Base-by-base conservation (phyloP, 2,888 invertebrate genomes). In the Rhingia rostrata region DNA sequence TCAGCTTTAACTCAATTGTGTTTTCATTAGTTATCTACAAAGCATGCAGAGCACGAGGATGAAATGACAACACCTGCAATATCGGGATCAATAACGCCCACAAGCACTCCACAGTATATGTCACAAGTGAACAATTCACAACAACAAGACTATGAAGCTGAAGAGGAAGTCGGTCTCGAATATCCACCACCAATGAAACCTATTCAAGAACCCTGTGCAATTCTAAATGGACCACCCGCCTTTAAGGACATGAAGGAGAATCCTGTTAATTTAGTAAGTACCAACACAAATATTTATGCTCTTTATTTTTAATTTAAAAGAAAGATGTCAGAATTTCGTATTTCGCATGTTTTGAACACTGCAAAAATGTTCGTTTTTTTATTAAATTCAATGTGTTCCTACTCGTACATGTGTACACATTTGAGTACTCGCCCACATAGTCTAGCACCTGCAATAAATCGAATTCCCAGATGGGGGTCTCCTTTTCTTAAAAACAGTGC, bases 121-220 rank as follows among this genome's bases (percentile, higher is more conserved):
- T 93, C 49, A 92, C 93, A 69, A 93, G 93, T 61, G 93, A 87
- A 87, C 70, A 87, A 86, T 81, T 86, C 87, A 93, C 72, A 88
- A 45, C 87, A 88, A 60, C 82, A 78, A 58, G 91, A 92, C 77
- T 90, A 88, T 82, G 91, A 92, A 87, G 93, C 94, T 72, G 97
- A 97, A 88, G 97, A 96, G 89, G 96, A 97, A 89, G 93, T 93
- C 22, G 94, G 95, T 39, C 93, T 97, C 10, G 98, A 97, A 92
- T 92, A 98, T 87, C 98, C 98, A 66, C 98, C 98, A 41, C 98
- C 98, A 1, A 98, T 98, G 98, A 97, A 97, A 90, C 97, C 97
- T n/a, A 96, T 97, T 87, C 95, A 96, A 90, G 97, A 92, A 87
- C 92, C 93, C 45, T 92, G 92, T 86, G 88, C 91, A 86, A 91